Conservation (phyloP, 2,797 vertebrate species). For the Gobionotothen gibberifrons region DNA sequence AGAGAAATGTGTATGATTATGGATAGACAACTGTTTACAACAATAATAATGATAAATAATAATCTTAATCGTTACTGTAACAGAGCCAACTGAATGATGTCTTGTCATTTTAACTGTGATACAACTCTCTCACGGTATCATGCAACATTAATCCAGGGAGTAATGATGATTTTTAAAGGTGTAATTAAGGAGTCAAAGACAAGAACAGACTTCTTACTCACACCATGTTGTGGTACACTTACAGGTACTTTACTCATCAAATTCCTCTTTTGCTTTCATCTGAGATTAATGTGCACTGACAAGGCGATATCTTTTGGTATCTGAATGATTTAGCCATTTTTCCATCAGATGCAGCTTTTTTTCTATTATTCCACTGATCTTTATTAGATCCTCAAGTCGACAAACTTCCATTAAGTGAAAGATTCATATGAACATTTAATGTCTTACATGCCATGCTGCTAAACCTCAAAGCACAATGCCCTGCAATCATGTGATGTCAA, state of each 20-base stretch:
- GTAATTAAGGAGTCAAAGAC: constrained; percentile 43
- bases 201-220: constrained; percentile 17
- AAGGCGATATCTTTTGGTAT: constrained; percentile 29
- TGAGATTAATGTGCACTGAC: constrained; percentile 47
- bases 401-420: constrained; percentile 35
- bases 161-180: constrained; percentile 34
- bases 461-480: constrained; percentile 78
- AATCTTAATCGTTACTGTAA: constrained; percentile 69
- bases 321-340: constrained; percentile 29
- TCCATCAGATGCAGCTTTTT: constrained; percentile 40
- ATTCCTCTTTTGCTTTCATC: constrained; percentile 30
- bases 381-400: constrained; percentile 23
- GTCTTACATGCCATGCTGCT: constrained; percentile 61
- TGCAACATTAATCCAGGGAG: constrained; percentile 54
- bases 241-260: constrained; percentile 37
- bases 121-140: constrained; percentile 44
- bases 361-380: constrained; percentile 22
- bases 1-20: constrained; percentile 45
- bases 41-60: constrained; percentile 52
- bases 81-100: constrained; percentile 73
- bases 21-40: constrained; percentile 77
- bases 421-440: constrained; percentile 35
- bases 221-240: constrained; percentile 14
- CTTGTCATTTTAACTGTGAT: constrained; percentile 77
- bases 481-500: constrained; percentile 65